Conservation (phyloP, 2,888 invertebrate species). For the Pheosia gnoma region DNA sequence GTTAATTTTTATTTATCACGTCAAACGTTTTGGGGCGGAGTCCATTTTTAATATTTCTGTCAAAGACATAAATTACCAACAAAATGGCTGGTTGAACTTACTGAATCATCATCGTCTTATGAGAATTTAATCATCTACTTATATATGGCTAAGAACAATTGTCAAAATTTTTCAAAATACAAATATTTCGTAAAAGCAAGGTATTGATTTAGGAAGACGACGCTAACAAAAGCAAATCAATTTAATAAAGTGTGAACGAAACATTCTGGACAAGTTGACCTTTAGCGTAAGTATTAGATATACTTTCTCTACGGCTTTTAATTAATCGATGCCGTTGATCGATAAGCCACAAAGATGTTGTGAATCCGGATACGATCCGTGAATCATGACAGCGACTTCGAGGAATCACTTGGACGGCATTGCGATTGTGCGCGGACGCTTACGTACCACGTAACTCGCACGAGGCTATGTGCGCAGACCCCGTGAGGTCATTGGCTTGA, state of each 20-base stretch:
- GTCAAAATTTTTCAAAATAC: neutral
- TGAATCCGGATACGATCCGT: slow-evolving; percentile 54
- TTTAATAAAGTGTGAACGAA: neutral
- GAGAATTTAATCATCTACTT: no score
- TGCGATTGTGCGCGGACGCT: slow-evolving; percentile 45
- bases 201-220: neutral
- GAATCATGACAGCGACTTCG: slow-evolving; percentile 65
- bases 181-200: no score
- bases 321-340: slow-evolving; percentile 29
- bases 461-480: slow-evolving; percentile 27
- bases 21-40: no score
- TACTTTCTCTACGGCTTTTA: slow-evolving; percentile 28
- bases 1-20: no score
- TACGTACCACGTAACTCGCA: slow-evolving; percentile 27
- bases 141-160: neutral
- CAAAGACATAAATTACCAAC: no score
- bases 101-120: no score
- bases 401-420: slow-evolving; percentile 46
- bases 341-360: slow-evolving; percentile 47
- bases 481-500: slow-evolving; percentile 69
- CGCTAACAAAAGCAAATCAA: neutral
- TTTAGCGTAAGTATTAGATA: slow-evolving; percentile 3
- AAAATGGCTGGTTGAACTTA: no score
- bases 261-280: neutral
- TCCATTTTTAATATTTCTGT: no score